These are phyloP conservation scores for Dryoscopus gambensis DNA, from an alignment of 2,113 vertebrate genomes.

Conservation along the genomic window DNA sequence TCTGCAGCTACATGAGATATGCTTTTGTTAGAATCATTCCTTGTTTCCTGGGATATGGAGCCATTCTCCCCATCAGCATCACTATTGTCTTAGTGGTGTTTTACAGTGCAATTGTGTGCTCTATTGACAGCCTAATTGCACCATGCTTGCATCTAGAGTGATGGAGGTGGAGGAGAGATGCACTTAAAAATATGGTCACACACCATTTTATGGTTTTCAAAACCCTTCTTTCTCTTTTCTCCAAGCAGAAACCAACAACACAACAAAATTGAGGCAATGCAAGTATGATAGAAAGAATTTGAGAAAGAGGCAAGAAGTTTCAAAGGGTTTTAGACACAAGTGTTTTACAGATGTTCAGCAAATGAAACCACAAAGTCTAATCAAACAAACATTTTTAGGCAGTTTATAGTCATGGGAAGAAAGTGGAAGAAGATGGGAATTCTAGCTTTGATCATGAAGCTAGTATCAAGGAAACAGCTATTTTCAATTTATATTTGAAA, in stretches of 20 bases:
- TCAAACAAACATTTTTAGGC: constrained; percentile 45
- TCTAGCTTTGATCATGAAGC: constrained; percentile 32
- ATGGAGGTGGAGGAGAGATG: neutral
- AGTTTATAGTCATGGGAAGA: constrained; percentile 42
- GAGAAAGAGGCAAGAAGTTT: neutral
- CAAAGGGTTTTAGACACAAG: constrained; percentile 41
- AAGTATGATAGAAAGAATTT: neutral
- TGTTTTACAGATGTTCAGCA: constrained; percentile 54
- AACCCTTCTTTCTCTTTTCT: neutral
- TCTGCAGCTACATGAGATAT: neutral
- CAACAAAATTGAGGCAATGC: neutral
- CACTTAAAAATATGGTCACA: neutral
- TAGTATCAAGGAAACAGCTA: constrained; percentile 25
- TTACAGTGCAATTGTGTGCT: neutral
- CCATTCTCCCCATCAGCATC: neutral
- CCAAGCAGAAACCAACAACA: neutral
- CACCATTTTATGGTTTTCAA: neutral
- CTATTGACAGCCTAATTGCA: neutral
- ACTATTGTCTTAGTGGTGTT: neutral
- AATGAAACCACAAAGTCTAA: constrained; percentile 36
- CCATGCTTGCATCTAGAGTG: neutral
- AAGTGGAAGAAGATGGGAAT: constrained; percentile 14
- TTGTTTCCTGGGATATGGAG: neutral
- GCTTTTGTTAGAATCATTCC: neutral
- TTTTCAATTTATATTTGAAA: constrained; percentile 33